phyloP scores from a whole-genome alignment of 2,888 invertebrate genomes.

The Keiferia lycopersicella region DNA sequence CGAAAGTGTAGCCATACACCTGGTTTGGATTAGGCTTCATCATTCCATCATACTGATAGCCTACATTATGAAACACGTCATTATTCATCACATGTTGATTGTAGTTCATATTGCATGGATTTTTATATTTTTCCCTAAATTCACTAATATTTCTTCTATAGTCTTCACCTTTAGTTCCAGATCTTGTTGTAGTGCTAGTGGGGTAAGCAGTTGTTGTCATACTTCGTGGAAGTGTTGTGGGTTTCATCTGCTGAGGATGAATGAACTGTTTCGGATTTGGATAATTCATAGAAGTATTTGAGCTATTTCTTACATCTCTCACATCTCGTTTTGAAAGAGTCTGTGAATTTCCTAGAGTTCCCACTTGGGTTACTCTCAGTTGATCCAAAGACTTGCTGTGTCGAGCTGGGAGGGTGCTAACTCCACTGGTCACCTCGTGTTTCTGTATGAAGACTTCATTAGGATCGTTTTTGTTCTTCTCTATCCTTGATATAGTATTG shows the following conservation, averaged over 20 bases:
- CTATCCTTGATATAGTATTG: conserved; percentile 50
- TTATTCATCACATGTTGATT: conserved; percentile 60
- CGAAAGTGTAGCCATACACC: conserved; percentile 78
- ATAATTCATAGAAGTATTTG: conserved; percentile 73
- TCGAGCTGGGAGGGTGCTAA: conserved; percentile 83
- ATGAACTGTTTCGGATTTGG: conserved; percentile 61
- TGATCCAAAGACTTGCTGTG: conserved; percentile 93
- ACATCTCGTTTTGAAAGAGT: conserved; percentile 51
- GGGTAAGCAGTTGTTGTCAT: conserved; percentile 73
- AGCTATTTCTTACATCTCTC: conserved; percentile 57
- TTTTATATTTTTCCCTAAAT: conserved; percentile 83
- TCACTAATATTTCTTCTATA: conserved; percentile 83
- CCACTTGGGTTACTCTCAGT: conserved; percentile 81
- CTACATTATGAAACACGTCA: conserved; percentile 74
- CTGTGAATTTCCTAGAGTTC: conserved; percentile 58
- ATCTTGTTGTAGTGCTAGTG: conserved; percentile 69
- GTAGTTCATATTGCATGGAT: conserved; percentile 70
- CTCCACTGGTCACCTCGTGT: conserved; percentile 71
- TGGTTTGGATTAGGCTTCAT: conserved; percentile 71
- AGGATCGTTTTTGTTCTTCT: conserved; percentile 57
- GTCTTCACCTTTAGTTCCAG: conserved; percentile 74
- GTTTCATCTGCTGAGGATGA: conserved; percentile 68
- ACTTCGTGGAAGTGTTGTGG: conserved; percentile 75
- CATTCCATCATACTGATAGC: conserved; percentile 70
- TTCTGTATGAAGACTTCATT: conserved; percentile 63